Evolutionary conservation across 2,797 vertebrate genomes (phyloP).

Genomic region (Aulostomus chinensis): DNA sequence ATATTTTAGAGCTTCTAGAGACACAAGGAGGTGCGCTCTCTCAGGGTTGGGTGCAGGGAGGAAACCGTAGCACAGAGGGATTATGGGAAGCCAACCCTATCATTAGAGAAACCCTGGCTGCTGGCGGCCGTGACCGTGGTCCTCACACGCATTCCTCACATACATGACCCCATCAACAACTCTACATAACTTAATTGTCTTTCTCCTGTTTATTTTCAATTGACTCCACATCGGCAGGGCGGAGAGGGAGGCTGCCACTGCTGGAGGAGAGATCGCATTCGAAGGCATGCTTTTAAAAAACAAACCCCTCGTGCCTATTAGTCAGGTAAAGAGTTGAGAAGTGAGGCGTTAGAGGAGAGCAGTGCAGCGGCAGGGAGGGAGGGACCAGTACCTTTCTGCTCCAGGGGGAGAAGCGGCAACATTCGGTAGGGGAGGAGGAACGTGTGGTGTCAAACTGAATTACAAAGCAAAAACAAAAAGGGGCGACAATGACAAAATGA

Average conservation of each 20-base stretch:
- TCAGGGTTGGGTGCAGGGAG: constrained; percentile 31
- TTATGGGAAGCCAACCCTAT: constrained; percentile 63
- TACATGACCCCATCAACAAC: too few relatives aligned
- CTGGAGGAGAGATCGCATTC: too few relatives aligned
- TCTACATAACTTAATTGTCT: too few relatives aligned
- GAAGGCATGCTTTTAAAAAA: too few relatives aligned
- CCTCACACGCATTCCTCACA: constrained; percentile 58
- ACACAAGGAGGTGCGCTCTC: constrained; percentile 38
- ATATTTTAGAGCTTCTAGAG: constrained; percentile 26
- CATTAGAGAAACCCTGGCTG: constrained; percentile 63
- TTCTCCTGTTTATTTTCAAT: too few relatives aligned
- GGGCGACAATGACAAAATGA: constrained; percentile 68
- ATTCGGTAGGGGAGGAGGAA: constrained; percentile 94
- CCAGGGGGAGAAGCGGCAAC: constrained; percentile 97
- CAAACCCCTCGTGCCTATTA: too few relatives aligned
- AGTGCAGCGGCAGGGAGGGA: constrained; percentile 3
- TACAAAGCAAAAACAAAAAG: constrained; percentile 65
- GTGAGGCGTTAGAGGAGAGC: constrained; percentile 14
- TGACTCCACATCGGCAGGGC: too few relatives aligned
- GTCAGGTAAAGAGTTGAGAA: constrained; percentile 28
- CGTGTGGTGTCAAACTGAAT: constrained; percentile 93
- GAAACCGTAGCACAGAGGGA: constrained; percentile 58
- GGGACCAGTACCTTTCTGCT: constrained; percentile 96
- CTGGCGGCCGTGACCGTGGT: constrained; percentile 24
- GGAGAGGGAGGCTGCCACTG: too few relatives aligned